Percentiles rank a stretch among this genome's conserved stretches.
Conservation (phyloP, 1,140 invertebrate species). For the Zaprionus capensis region DNA sequence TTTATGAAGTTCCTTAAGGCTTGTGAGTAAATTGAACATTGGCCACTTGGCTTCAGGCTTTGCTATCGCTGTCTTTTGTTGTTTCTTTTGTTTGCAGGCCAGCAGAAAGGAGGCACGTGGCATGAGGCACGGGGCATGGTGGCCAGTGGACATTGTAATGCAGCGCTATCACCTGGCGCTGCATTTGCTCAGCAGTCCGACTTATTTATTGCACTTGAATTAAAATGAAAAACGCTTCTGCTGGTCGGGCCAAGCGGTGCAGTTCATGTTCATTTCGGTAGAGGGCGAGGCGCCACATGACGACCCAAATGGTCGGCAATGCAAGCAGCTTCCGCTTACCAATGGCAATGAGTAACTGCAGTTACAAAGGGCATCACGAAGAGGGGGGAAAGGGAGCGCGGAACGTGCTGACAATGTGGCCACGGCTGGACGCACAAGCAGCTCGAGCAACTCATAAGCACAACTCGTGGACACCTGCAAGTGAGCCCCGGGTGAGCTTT, state of each 20-base stretch:
- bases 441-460: slow-evolving; percentile 76
- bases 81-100: slow-evolving; percentile 10
- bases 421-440: slow-evolving; percentile 50
- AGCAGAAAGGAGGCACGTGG: neutral
- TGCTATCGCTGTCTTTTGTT: slow-evolving; percentile 22
- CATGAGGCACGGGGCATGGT: neutral
- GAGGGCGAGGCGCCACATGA: slow-evolving; percentile 10
- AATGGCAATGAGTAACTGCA: slow-evolving; percentile 46
- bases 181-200: slow-evolving; percentile 45
- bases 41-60: slow-evolving; percentile 7
- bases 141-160: slow-evolving; percentile 42
- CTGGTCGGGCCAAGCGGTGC: slow-evolving; percentile 29
- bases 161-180: slow-evolving; percentile 47
- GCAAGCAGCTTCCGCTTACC: slow-evolving; percentile 55
- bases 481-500: slow-evolving; percentile 41
- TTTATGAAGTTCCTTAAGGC: neutral
- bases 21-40: slow-evolving; percentile 1
- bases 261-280: slow-evolving; percentile 39
- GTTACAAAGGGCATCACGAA: neutral
- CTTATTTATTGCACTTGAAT: slow-evolving; percentile 69
- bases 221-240: slow-evolving; percentile 62
- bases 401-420: slow-evolving; percentile 25
- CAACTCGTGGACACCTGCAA: slow-evolving; percentile 64
- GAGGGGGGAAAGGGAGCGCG: neutral
- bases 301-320: slow-evolving; percentile 33